phyloP scores from a whole-genome alignment of 2,797 vertebrate species.

The Poeciliopsis paucimaculata region DNA sequence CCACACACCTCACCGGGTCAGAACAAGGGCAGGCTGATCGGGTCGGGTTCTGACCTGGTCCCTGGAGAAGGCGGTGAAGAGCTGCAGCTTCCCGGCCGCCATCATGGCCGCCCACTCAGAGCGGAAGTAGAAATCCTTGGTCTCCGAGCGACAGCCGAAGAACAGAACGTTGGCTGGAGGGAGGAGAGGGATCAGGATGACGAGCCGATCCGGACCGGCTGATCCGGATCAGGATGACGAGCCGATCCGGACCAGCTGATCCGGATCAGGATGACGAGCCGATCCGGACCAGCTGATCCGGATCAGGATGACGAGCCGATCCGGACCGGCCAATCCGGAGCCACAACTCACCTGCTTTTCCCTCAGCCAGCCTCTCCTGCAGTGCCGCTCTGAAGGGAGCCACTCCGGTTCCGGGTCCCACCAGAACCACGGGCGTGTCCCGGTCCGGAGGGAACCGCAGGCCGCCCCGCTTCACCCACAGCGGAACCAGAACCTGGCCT shows the following conservation, averaged over 20 bases:
- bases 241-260: neutral
- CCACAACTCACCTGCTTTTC: constrained; percentile 71
- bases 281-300: neutral
- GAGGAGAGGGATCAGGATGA: neutral
- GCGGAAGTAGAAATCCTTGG: constrained; percentile 90
- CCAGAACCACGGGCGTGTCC: constrained; percentile 86
- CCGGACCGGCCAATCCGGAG: accelerated
- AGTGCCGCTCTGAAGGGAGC: constrained; percentile 91
- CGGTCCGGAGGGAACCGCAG: constrained; percentile 84
- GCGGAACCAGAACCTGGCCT: constrained; percentile 84
- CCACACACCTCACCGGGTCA: neutral
- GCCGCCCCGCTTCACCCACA: constrained; percentile 91
- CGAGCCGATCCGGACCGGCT: neutral
- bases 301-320: too few relatives aligned
- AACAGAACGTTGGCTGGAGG: constrained; percentile 86
- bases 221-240: neutral
- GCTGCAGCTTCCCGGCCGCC: constrained; percentile 75
- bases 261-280: too few relatives aligned
- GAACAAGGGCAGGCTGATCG: neutral
- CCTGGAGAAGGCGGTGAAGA: constrained; percentile 92
- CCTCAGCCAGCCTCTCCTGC: constrained; percentile 86
- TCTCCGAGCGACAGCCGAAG: constrained; percentile 89
- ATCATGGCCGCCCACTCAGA: constrained; percentile 87
- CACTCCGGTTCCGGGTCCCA: constrained; percentile 95
- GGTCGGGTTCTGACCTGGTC: constrained; percentile 86